A percentile compares a stretch with the other conserved stretches of the same genome.
phyloP scores from a whole-genome alignment of 92 coral and sea anemone species.

The Micromussa lordhowensis region DNA sequence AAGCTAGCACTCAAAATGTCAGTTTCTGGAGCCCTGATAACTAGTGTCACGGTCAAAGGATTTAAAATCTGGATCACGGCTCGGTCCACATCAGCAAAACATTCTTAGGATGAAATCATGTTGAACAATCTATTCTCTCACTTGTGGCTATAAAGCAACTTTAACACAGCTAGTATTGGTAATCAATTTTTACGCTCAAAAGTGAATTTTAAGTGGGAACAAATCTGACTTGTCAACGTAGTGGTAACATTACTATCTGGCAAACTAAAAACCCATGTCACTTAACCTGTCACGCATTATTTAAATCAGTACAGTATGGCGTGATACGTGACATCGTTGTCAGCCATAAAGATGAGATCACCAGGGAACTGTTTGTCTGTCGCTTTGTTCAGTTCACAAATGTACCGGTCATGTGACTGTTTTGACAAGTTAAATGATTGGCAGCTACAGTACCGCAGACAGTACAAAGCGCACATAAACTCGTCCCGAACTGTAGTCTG shows the following conservation, averaged over 20 bases:
- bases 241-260: not conserved
- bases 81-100: not conserved
- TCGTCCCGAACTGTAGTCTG: constrained; percentile 24
- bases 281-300: not conserved
- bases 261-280: not conserved
- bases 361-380: constrained; percentile 8
- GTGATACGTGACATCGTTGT: not conserved
- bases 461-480: constrained; percentile 41
- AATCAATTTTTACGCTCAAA: too few species aligned
- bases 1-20: not conserved
- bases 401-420: not conserved
- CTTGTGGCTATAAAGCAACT: too few species aligned
- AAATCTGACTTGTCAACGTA: too few species aligned
- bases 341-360: not conserved
- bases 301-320: not conserved
- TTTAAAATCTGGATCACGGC: not conserved
- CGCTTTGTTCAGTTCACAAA: constrained; percentile 57
- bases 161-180: too few species aligned
- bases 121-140: too few species aligned
- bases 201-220: too few species aligned
- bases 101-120: too few species aligned
- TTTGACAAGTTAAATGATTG: constrained; percentile 48
- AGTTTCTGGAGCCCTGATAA: too few species aligned
- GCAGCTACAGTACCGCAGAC: constrained; percentile 40
- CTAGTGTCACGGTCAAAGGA: not conserved